Conservation (phyloP, 2,888 invertebrate genomes). For the Gonocerus acuteangulatus region DNA sequence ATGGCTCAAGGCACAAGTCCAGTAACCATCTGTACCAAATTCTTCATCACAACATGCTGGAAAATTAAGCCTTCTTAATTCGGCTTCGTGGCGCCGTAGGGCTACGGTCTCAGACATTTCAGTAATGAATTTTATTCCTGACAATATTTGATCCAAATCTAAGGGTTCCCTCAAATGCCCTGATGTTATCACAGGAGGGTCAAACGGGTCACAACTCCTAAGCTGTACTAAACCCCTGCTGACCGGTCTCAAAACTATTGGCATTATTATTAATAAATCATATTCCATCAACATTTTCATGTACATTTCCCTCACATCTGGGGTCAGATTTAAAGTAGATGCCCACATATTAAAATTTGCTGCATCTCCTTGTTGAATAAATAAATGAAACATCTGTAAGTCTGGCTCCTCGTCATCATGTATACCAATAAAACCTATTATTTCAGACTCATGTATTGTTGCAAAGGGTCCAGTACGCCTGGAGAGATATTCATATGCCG, state of each 20-base stretch:
- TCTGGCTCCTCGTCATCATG: conserved; percentile 26
- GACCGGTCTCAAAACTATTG: conserved; percentile 30
- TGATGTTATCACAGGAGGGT: conserved; percentile 30
- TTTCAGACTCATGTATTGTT: conserved; percentile 29
- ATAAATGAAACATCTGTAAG: conserved; percentile 24
- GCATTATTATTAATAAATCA: conserved; percentile 31
- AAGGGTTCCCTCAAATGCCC: conserved; percentile 29
- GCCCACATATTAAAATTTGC: conserved; percentile 20
- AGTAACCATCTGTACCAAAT: conserved; percentile 33
- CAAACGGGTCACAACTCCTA: conserved; percentile 27
- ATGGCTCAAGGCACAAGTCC: conserved; percentile 35
- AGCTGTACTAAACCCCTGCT: conserved; percentile 33
- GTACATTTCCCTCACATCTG: conserved; percentile 18
- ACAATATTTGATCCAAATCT: conserved; percentile 32
- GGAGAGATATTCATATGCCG: conserved; percentile 31
- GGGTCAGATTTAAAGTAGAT: conserved; percentile 5
- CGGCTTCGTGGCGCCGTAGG: conserved; percentile 27
- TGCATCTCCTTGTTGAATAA: conserved; percentile 4
- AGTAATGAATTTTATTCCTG: conserved; percentile 29
- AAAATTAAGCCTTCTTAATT: conserved; percentile 27
- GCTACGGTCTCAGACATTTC: conserved; percentile 27
- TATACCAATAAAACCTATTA: conserved; percentile 29
- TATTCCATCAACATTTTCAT: conserved; percentile 24
- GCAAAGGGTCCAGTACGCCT: conserved; percentile 29
- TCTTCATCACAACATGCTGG: conserved; percentile 31